Percentiles rank a stretch among this genome's conserved stretches.
phyloP scores from a whole-genome alignment of 2,888 invertebrate genomes.

The Lottia scabra region DNA sequence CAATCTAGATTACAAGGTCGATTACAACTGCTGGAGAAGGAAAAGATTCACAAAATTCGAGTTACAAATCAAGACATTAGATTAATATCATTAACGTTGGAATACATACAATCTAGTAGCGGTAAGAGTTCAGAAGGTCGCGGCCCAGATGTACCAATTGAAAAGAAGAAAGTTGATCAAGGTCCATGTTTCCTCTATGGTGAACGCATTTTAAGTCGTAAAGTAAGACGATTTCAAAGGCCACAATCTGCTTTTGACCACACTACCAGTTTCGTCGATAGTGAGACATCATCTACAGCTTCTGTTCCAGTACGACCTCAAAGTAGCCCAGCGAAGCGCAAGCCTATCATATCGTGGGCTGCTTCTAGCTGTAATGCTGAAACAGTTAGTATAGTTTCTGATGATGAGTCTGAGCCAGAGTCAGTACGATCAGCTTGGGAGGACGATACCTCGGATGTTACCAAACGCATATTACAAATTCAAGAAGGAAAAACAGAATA shows the following conservation, averaged over 20 bases:
- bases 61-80: constrained; percentile 62
- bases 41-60: constrained; percentile 48
- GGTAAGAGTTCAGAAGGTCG: constrained; percentile 61
- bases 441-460: constrained; percentile 47
- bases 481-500: constrained; percentile 21
- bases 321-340: constrained; percentile 43
- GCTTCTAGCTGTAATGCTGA: not conserved
- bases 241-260: constrained; percentile 46
- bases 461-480: constrained; percentile 48
- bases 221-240: constrained; percentile 43
- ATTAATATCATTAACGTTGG: constrained; percentile 56
- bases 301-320: constrained; percentile 37
- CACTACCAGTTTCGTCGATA: constrained; percentile 31
- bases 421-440: constrained; percentile 39
- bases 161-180: constrained; percentile 29
- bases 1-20: constrained; percentile 46
- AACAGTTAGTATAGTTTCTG: not conserved
- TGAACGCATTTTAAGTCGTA: constrained; percentile 57
- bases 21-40: constrained; percentile 56
- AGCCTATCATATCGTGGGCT: constrained; percentile 12
- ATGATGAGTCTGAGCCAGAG: not conserved
- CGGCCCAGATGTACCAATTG: constrained; percentile 37
- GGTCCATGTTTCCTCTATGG: constrained; percentile 61
- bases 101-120: constrained; percentile 60
- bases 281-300: constrained; percentile 25